These are phyloP conservation scores for Andricus curvator DNA, from an alignment of 2,888 invertebrate genomes.

Conservation along the genomic window DNA sequence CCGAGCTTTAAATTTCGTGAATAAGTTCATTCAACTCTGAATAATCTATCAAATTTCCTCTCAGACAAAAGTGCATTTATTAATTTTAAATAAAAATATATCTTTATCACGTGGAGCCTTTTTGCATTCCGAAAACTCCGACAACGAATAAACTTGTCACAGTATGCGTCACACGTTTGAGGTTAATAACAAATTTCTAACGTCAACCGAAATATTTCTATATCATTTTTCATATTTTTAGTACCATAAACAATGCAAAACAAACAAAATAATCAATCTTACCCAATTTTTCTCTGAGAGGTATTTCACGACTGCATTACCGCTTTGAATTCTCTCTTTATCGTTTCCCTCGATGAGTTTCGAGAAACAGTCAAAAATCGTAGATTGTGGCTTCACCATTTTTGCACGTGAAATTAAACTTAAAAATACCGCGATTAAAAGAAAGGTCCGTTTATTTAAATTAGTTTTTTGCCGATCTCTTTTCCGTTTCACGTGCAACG, in stretches of 20 bases:
- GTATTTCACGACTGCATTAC: slow-evolving; percentile 76
- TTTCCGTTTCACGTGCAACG: slow-evolving; percentile 52
- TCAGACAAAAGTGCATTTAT: slow-evolving; percentile 12
- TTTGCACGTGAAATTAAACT: slow-evolving; percentile 55
- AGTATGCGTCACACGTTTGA: background rate
- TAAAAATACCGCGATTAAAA: slow-evolving; percentile 34
- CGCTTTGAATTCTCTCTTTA: slow-evolving; percentile 76
- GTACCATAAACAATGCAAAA: slow-evolving; percentile 49
- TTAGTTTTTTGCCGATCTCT: background rate
- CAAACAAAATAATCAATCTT: slow-evolving; percentile 58
- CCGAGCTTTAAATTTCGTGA: background rate
- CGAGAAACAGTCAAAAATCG: slow-evolving; percentile 78
- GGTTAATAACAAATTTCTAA: slow-evolving; percentile 14
- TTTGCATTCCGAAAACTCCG: background rate
- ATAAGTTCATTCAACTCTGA: background rate
- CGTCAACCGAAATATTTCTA: slow-evolving; percentile 26
- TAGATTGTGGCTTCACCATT: slow-evolving; percentile 67
- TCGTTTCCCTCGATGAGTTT: slow-evolving; percentile 76
- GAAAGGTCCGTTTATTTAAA: background rate
- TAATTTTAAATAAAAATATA: slow-evolving; percentile 42
- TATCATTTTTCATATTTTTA: slow-evolving; percentile 60
- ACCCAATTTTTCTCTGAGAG: slow-evolving; percentile 75
- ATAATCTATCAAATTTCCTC: background rate
- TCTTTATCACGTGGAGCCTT: slow-evolving; percentile 23
- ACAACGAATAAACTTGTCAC: background rate